Evolutionary conservation across 1,140 invertebrate genomes (phyloP), one percentile per base, ranked within the genome.

Genomic region (Drosophila mayri): DNA sequence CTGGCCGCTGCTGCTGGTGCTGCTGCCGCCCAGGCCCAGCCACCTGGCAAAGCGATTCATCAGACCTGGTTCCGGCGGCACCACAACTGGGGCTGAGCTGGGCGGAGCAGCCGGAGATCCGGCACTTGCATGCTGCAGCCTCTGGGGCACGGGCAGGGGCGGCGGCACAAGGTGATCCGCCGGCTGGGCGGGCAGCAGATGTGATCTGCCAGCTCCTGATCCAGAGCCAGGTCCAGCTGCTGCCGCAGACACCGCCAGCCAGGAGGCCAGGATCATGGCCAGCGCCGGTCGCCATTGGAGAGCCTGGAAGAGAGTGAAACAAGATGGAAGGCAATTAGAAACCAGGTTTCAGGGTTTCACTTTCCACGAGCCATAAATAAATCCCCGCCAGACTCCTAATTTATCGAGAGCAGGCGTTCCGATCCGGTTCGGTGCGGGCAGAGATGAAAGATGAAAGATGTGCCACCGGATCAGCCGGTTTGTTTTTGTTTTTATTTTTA

Each of bases 31-130:
- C 61, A 92, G 71, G 22, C 92, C 92, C 38, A 92, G 90, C 92
- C 92, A 92, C 30, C 92, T 68, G 2, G 92, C 92, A 38, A 92
- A 77, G 18, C 92, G 79, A 32, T 77, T 81, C 88, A 92, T 92
- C 20, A 92, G 90, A 11, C 91, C 91, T 0, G 79, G 41, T 7
- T 74, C 46, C 1, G 67, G 38, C 0, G 64, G 30, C 2, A 41
- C 35, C n/a, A 60, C 41, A 8, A 55, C 35, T 6, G 68, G 8
- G 1, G 52, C 12, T 9, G 35, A 6, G 3, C 25, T 22, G 1
- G 43, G 18, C 5, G 52, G 40, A 4, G 44, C 49, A 22, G 64
- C 66, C 8, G 75, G 52, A 16, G 66, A 58, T 4, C 47, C 66
- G 2, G 58, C 64, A 0, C 54, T 49, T 7, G 85, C 67, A 22